phyloP scores from a whole-genome alignment of 2,888 invertebrate genomes.

The Ophonus ardosiacus region DNA sequence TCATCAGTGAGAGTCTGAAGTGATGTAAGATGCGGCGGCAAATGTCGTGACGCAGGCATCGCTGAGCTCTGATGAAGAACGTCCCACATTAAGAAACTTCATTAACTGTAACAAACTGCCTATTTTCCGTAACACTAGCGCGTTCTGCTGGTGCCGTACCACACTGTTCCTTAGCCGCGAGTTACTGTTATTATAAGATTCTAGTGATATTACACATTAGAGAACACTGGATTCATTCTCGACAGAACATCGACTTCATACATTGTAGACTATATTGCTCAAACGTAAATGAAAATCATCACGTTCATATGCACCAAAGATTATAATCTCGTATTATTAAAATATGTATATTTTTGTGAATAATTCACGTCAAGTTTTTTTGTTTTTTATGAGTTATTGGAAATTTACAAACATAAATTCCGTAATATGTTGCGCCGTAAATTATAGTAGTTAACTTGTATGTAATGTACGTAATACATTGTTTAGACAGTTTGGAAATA shows the following conservation, averaged over 20 bases:
- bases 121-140: conserved; percentile 60
- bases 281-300: neutral
- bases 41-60: neutral
- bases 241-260: neutral
- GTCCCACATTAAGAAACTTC: conserved; percentile 63
- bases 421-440: too few species aligned
- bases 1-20: neutral
- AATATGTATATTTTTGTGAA: too few species aligned
- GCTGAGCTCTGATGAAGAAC: conserved; percentile 55
- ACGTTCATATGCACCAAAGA: neutral
- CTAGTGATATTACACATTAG: conserved; percentile 62
- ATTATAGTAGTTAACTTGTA: too few species aligned
- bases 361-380: too few species aligned
- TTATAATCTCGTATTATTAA: too few species aligned
- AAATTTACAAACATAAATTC: too few species aligned
- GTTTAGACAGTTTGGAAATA: too few species aligned
- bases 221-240: conserved; percentile 56
- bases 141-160: neutral
- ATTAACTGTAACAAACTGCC: conserved; percentile 63
- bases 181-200: conserved; percentile 63
- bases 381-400: too few species aligned
- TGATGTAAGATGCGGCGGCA: conserved; percentile 13
- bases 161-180: neutral
- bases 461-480: too few species aligned
- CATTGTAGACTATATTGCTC: neutral